Percentiles rank a stretch among this genome's conserved stretches.
Conservation (phyloP, 2,888 invertebrate genomes). For the Agrotis exclamationis region DNA sequence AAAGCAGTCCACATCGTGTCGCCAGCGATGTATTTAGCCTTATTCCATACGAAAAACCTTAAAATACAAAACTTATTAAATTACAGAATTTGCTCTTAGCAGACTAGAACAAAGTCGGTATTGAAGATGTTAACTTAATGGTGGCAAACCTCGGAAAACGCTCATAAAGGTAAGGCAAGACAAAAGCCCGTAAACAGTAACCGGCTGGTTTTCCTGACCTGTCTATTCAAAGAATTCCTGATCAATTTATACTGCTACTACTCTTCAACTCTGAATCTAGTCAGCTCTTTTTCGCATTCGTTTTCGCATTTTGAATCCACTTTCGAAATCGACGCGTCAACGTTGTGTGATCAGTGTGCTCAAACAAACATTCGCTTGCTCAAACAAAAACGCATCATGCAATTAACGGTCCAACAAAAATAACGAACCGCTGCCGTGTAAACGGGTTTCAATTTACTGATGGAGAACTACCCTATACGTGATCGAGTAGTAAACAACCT, state of each 20-base stretch:
- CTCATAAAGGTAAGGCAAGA: constrained; percentile 30
- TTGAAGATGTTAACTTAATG: constrained; percentile 26
- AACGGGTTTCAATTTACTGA: constrained; percentile 33
- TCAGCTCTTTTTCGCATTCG: constrained; percentile 16
- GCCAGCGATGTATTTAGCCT: no score
- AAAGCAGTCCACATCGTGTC: no score
- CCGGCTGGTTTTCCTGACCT: not conserved
- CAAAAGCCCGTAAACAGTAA: constrained; percentile 21
- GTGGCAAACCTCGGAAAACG: constrained; percentile 9
- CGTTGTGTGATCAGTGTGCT: constrained; percentile 41
- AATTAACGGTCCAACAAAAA: constrained; percentile 51
- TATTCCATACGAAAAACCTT: not conserved
- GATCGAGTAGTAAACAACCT: not conserved
- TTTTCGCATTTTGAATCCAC: constrained; percentile 21
- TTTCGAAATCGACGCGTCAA: constrained; percentile 42
- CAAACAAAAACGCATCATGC: constrained; percentile 53
- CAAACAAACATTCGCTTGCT: constrained; percentile 39
- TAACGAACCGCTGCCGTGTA: constrained; percentile 44
- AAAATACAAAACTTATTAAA: not conserved
- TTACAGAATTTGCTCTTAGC: constrained; percentile 21
- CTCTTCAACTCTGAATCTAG: not conserved
- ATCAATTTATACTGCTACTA: constrained; percentile 10
- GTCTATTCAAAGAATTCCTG: constrained; percentile 7
- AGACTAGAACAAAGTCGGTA: constrained; percentile 11
- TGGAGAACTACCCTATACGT: constrained; percentile 20